Evolutionary conservation across 2,888 invertebrate species (phyloP), one percentile per base, ranked within the genome.

Genomic region (Lasius fuliginosus): DNA sequence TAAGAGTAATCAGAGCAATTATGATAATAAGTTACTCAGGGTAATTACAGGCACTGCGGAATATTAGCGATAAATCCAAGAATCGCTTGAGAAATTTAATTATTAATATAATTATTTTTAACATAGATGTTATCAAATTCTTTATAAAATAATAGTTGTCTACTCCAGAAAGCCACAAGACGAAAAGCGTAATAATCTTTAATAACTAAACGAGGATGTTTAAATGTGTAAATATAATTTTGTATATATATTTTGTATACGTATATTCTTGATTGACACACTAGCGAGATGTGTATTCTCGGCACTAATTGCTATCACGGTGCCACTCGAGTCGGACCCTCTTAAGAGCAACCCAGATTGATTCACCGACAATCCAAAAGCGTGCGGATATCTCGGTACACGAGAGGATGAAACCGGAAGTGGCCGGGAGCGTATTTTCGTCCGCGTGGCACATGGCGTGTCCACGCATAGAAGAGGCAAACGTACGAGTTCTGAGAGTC

Each of bases 321-420:
- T 83, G 68, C 85, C 86, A 85, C 85, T 89, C 85, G 85, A 87
- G 79, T 33, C 75, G 71, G 86, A 71, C 85, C 83, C 87, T 85
- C 86, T 90, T 75, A 85, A 89, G 87, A 85, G 88, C 82, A 46
- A 81, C 82, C 85, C 81, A 83, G 86, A 90, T 85, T 90, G 87
- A 88, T 90, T 85, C 82, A 67, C 76, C 82, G 81, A 49, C 81
- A 71, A 86, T 83, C 81, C 82, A 82, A 82, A 84, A 86, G 86
- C 82, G 84, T 56, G 85, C 87, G 85, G 88, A 89, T 89, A 87
- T 89, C 89, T 90, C 85, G 82, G 74, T 69, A 82, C 82, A 87
- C 82, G 83, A 87, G 90, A 86, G 87, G 86, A 67, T 74, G 79
- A 67, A 85, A 90, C 86, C 90, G 90, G 87, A 90, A 90, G 85